Evolutionary conservation across 2,113 vertebrate genomes (phyloP).

Genomic region (Romanogobio albipinnatus): DNA sequence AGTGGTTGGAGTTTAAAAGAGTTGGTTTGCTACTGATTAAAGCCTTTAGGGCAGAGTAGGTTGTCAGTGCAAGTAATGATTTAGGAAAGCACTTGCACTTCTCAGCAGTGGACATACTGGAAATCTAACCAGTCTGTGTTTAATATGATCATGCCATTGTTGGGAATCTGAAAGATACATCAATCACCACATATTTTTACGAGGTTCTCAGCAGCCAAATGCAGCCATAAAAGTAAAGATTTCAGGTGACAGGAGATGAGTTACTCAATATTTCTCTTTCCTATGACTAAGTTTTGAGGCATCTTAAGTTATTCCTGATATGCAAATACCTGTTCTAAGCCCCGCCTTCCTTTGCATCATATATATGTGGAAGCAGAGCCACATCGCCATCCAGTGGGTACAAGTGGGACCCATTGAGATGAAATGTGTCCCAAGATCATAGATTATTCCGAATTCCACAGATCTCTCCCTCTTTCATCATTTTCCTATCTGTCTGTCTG

Average conservation of each 20-base stretch:
- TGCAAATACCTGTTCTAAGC: neutral
- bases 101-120: neutral
- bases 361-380: conserved; percentile 46
- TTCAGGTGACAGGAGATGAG: neutral
- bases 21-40: conserved; percentile 1
- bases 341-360: neutral
- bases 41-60: neutral
- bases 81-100: neutral
- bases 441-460: neutral
- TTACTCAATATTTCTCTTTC: neutral
- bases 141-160: neutral
- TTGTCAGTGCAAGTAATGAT: neutral
- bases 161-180: neutral
- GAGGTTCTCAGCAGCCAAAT: conserved; percentile 2
- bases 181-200: conserved; percentile 6
- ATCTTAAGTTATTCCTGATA: neutral
- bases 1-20: neutral
- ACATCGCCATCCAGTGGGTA: conserved; percentile 70
- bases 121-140: neutral
- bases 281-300: neutral
- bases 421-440: neutral
- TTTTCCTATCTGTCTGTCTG: neutral
- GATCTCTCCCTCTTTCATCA: neutral
- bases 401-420: conserved; percentile 46
- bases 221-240: neutral